A percentile compares a stretch with the other conserved stretches of the same genome.
These are phyloP conservation scores for Aleiodes sp. DNA, from an alignment of 1,140 invertebrate species.

Conservation along the genomic window DNA sequence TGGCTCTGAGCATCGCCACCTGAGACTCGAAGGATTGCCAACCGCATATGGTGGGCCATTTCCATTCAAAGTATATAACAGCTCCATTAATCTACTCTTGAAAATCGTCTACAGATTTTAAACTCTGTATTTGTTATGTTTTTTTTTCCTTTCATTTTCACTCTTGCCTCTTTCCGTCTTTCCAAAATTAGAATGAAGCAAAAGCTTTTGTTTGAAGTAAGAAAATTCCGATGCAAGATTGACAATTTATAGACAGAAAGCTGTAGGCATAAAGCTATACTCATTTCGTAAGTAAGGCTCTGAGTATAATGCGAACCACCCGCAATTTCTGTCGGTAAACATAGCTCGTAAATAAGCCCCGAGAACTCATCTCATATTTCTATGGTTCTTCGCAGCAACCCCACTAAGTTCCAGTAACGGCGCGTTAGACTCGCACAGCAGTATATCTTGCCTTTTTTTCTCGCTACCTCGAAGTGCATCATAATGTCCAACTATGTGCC, in stretches of 20 bases:
- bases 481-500: constrained; percentile 26
- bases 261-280: too few species aligned
- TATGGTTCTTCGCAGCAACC: neutral
- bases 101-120: neutral
- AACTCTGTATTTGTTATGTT: too few species aligned
- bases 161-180: too few species aligned
- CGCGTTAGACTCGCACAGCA: neutral
- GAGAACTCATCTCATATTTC: neutral
- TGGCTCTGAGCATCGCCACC: constrained; percentile 65
- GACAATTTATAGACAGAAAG: too few species aligned
- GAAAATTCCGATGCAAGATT: too few species aligned
- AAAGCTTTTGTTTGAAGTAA: too few species aligned
- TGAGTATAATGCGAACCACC: constrained; percentile 45
- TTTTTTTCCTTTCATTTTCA: neutral
- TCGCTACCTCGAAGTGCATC: neutral
- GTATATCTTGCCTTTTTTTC: constrained; percentile 23
- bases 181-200: too few species aligned
- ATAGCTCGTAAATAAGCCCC: constrained; percentile 48
- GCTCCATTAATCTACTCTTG: constrained; percentile 2
- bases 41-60: constrained; percentile 6
- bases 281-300: too few species aligned
- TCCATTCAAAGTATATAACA: neutral
- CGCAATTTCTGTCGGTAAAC: constrained; percentile 56
- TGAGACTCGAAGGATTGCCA: constrained; percentile 51
- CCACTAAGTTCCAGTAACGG: neutral